A percentile compares a stretch with the other conserved stretches of the same genome.
These are phyloP conservation scores for Sitta europaea DNA, from an alignment of 2,113 vertebrate species.

Conservation along the genomic window DNA sequence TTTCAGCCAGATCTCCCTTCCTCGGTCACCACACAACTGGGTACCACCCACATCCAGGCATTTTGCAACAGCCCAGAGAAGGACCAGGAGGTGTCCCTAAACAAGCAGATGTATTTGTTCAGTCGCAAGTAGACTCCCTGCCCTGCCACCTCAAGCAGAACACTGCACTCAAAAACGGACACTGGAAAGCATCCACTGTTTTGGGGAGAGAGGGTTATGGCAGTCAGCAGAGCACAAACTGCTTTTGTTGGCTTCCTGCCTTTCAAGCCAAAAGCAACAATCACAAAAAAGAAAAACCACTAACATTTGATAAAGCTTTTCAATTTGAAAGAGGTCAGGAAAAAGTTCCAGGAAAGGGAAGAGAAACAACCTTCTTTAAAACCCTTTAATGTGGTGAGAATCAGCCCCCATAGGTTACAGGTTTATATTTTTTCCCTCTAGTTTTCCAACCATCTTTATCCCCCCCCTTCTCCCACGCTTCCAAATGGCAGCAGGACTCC, in stretches of 20 bases:
- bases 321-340: constrained; percentile 3
- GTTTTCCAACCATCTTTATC: background rate
- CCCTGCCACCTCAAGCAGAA: background rate
- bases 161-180: background rate
- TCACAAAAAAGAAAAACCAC: constrained; percentile 2
- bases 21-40: background rate
- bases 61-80: background rate
- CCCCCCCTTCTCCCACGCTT: fast-evolving
- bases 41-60: background rate
- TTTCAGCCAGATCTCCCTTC: background rate
- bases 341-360: constrained; percentile 48
- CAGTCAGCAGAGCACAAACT: background rate
- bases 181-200: background rate
- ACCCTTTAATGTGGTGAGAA: background rate
- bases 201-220: background rate
- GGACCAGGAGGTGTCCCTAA: background rate
- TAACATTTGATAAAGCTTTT: constrained; percentile 40
- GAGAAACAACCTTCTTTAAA: background rate
- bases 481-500: background rate
- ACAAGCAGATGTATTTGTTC: background rate
- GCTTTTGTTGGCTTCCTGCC: constrained; percentile 20
- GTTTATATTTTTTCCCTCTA: background rate
- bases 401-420: background rate
- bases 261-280: constrained; percentile 38
- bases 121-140: background rate